phyloP scores from a whole-genome alignment of 2,797 vertebrate species.

The Garrulus glandarius region DNA sequence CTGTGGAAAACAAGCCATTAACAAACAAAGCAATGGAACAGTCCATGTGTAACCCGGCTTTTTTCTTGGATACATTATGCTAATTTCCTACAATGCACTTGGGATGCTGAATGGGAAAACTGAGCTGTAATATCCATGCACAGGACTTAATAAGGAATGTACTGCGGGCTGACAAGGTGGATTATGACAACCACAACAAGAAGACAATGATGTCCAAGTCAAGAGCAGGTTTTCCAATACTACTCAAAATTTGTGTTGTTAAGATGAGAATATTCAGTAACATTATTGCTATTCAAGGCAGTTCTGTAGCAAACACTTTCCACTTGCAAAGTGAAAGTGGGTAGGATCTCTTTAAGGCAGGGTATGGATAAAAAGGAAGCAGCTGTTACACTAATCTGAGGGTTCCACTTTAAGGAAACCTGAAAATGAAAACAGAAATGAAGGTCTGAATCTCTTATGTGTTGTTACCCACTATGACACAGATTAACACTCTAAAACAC shows the following conservation, averaged over 20 bases:
- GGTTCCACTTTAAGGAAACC: not conserved
- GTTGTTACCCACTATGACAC: not conserved
- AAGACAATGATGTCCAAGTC: not conserved
- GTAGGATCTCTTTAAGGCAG: not conserved
- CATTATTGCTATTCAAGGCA: not conserved
- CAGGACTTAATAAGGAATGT: not conserved
- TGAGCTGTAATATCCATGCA: not conserved
- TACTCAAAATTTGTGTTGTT: not conserved
- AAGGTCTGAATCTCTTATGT: not conserved
- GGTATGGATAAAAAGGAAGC: not conserved
- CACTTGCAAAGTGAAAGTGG: not conserved
- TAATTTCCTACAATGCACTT: not conserved
- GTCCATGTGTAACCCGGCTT: not conserved
- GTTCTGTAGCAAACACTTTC: not conserved
- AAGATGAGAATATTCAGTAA: not conserved
- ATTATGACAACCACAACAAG: not conserved
- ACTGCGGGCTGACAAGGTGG: not conserved
- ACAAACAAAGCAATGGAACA: not conserved
- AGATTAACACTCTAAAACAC: not conserved
- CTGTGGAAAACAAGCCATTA: not conserved
- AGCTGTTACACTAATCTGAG: not conserved
- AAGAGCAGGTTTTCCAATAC: not conserved
- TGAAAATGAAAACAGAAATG: not conserved
- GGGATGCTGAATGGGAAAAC: not conserved
- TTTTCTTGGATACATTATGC: not conserved